These are phyloP conservation scores for Calosoma granatense DNA, from an alignment of 1,140 invertebrate genomes.

Conservation along the genomic window DNA sequence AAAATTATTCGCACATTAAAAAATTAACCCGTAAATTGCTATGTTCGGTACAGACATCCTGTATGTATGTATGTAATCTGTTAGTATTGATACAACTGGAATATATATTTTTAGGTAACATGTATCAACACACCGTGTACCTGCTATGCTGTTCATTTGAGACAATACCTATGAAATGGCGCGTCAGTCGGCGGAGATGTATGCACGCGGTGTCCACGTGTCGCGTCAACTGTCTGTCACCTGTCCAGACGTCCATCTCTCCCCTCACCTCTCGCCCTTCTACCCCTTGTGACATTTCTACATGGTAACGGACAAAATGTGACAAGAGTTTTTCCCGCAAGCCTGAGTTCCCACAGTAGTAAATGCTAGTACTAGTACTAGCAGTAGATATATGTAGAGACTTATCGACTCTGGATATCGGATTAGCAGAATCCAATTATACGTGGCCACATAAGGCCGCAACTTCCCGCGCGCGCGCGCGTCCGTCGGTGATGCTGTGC, in stretches of 20 bases:
- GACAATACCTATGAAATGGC: not conserved
- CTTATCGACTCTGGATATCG: slow-evolving; percentile 24
- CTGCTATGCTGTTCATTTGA: too few species aligned
- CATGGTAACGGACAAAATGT: not conserved
- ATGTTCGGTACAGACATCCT: too few species aligned
- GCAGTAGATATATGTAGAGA: too few species aligned
- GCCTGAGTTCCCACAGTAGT: slow-evolving; percentile 5
- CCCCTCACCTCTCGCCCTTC: not conserved
- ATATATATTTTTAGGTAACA: too few species aligned
- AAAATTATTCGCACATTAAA: too few species aligned
- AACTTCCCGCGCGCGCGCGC: slow-evolving; percentile 20
- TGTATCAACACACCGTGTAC: too few species aligned
- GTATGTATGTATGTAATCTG: too few species aligned
- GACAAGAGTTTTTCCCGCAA: not conserved
- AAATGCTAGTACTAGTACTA: too few species aligned
- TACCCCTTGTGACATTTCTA: not conserved
- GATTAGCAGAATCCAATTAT: slow-evolving; percentile 27
- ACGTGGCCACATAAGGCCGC: slow-evolving; percentile 25
- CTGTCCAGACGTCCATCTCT: not conserved
- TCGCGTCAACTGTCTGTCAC: slow-evolving; percentile 1
- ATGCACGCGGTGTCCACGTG: not conserved
- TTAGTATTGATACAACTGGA: too few species aligned
- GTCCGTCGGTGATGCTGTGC: slow-evolving; percentile 18
- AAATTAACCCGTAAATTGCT: too few species aligned
- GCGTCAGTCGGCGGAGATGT: not conserved